phyloP scores from a whole-genome alignment of 1,140 invertebrate genomes.

The Bombus polaris region DNA sequence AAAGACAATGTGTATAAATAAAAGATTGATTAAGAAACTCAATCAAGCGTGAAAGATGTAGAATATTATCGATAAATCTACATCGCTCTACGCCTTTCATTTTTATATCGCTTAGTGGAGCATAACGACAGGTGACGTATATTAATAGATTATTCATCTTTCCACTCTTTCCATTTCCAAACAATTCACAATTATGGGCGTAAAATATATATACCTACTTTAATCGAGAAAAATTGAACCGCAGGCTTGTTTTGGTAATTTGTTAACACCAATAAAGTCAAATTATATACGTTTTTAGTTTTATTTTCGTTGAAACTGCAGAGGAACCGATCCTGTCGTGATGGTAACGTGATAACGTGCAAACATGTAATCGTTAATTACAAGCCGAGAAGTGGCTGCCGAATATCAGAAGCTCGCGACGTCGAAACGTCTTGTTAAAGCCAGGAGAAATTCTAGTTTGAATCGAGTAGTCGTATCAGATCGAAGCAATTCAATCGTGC shows the following conservation, averaged over 20 bases:
- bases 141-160: constrained; percentile 43
- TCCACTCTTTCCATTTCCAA: background rate
- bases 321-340: background rate
- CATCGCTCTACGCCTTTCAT: background rate
- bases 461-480: constrained; percentile 47
- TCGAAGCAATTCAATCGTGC: constrained; percentile 48
- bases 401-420: background rate
- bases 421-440: constrained; percentile 15
- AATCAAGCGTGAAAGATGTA: constrained; percentile 9
- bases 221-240: background rate
- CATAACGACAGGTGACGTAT: constrained; percentile 2
- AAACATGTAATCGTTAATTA: constrained; percentile 19
- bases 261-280: background rate
- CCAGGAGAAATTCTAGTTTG: background rate
- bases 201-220: background rate
- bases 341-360: background rate
- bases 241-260: background rate
- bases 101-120: constrained; percentile 28
- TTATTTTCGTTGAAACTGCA: background rate
- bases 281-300: background rate
- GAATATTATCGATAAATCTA: constrained; percentile 35
- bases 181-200: background rate
- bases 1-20: constrained; percentile 6
- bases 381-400: background rate
- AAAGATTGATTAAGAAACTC: constrained; percentile 15